Conservation (phyloP, 2,797 vertebrate genomes). For the Spinus olivaceus region DNA sequence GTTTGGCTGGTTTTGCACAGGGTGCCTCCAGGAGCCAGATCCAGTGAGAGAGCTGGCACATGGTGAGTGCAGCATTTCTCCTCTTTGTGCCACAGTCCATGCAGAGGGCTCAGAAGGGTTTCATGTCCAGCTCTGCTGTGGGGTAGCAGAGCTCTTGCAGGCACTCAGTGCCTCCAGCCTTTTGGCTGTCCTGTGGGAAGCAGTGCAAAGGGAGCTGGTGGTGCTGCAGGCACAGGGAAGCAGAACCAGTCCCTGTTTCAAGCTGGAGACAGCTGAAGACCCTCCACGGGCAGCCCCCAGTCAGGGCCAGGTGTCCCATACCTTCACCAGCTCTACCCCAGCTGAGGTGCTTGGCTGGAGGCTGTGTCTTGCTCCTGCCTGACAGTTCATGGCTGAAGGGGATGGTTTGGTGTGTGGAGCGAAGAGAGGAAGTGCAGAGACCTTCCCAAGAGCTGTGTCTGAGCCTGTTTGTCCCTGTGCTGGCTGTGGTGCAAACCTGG, state of each 20-base stretch:
- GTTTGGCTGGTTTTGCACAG: background rate
- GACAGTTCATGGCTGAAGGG: fast-evolving
- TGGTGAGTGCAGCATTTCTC: background rate
- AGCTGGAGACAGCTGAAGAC: background rate
- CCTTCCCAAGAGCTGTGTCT: background rate
- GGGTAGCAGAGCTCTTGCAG: fast-evolving
- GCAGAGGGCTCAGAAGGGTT: background rate
- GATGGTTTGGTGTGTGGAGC: background rate
- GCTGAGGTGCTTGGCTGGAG: background rate
- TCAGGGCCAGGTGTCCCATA: background rate
- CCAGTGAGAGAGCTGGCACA: background rate
- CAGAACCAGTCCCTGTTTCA: background rate
- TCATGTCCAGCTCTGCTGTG: fast-evolving
- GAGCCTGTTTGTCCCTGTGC: background rate
- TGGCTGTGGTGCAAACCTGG: background rate
- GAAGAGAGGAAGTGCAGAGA: background rate
- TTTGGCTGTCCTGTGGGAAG: background rate
- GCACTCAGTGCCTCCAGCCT: background rate
- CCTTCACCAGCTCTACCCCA: background rate
- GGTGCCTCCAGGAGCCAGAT: background rate
- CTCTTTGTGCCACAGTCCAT: background rate
- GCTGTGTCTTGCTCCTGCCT: background rate
- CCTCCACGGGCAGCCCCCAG: background rate
- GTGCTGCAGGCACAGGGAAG: background rate
- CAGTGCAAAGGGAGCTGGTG: fast-evolving